Evolutionary conservation across 2,888 invertebrate species (phyloP).

Genomic region (Lepidonotus clava): DNA sequence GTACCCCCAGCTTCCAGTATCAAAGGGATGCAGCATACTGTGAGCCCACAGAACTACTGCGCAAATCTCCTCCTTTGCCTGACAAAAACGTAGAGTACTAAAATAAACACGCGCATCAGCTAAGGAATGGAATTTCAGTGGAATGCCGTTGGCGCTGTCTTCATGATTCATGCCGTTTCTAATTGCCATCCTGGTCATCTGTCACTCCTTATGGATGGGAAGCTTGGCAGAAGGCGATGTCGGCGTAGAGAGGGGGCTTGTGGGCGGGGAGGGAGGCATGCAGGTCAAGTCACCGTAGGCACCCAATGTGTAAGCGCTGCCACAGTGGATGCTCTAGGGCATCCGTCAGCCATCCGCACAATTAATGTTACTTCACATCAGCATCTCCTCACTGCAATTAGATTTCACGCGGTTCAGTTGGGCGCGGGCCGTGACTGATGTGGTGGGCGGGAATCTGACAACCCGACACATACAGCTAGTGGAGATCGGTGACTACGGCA

Average conservation of each 20-base stretch:
- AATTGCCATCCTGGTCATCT: background rate
- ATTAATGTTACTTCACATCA: conserved; percentile 22
- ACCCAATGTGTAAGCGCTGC: background rate
- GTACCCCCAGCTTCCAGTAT: too few species aligned
- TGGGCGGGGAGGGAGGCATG: background rate
- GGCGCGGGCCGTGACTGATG: conserved; percentile 8
- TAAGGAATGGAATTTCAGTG: background rate
- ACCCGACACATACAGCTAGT: too few species aligned
- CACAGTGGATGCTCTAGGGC: background rate
- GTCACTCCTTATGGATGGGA: conserved; percentile 1
- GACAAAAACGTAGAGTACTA: too few species aligned
- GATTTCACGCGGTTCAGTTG: conserved; percentile 35
- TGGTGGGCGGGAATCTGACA: too few species aligned
- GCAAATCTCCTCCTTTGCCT: too few species aligned
- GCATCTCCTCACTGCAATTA: conserved; percentile 43
- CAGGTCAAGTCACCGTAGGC: background rate
- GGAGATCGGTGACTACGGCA: too few species aligned
- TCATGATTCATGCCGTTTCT: conserved; percentile 11
- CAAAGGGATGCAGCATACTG: too few species aligned
- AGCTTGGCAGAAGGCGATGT: background rate
- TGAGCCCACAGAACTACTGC: too few species aligned
- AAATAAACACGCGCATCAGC: background rate
- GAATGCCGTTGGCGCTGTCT: background rate
- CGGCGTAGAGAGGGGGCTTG: background rate
- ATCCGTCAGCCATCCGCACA: conserved; percentile 18